Evolutionary conservation across 2,797 vertebrate species (phyloP), one percentile per base, ranked within the genome.

Genomic region (Enteromius fasciolatus): DNA sequence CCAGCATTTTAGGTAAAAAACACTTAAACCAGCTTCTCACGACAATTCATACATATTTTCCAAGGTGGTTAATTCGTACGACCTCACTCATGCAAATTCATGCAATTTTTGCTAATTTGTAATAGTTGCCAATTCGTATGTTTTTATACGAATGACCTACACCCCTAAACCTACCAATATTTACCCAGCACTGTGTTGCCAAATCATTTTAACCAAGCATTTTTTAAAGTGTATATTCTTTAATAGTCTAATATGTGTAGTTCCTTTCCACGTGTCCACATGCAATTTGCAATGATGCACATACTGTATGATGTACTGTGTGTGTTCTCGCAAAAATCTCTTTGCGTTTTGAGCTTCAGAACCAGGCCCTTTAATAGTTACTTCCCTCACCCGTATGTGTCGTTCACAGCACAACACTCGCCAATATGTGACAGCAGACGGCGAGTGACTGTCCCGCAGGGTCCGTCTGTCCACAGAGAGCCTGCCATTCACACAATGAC

Each of bases 391-490:
- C n/a, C 78, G 44, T 54, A 48, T 66, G 17, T 82, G 64, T 85
- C 57, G 59, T 57, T 84, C 76, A 36, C 76, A 82, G 82, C 68
- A 3, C 61, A 48, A 59, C 74, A 78, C 76, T 80, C 74, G 87
- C 76, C 85, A 84, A 83, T 84, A 83, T 31, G 52, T 87, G 88
- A 88, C 76, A 80, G 88, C 84, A 87, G 86, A 85, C 76, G 82
- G 81, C 73, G 82, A 15, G 78, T 54, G 73, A 69, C 66, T 72
- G 74, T 84, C 88, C 87, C 85, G 83, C 84, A 75, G 89, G 85
- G 85, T 78, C 86, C 88, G 88, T 92, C 88, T 90, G 90, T 89
- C 87, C 83, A 80, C 82, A 85, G 77, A 81, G 80, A 67, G 86
- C 36, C 54, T 61, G 39, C 15, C 15, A 76, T 63, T 63, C 74